Percentiles rank a stretch among this genome's conserved stretches.
phyloP scores from a whole-genome alignment of 2,888 invertebrate genomes.

The Orthosia gothica region DNA sequence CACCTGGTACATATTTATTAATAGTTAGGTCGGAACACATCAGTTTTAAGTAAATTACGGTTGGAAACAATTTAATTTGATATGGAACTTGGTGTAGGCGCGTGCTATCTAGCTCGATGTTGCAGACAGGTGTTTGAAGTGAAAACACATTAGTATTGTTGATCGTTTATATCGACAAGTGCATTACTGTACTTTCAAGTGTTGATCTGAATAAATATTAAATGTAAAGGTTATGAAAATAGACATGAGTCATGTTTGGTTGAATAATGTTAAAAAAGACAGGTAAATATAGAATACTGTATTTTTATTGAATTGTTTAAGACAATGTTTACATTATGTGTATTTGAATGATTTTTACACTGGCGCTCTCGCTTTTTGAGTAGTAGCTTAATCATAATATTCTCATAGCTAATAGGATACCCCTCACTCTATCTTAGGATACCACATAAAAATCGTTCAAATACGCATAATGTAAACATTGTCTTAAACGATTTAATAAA shows the following conservation, averaged over 20 bases:
- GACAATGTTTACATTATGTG: constrained; percentile 32
- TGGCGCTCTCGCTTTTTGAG: constrained; percentile 12
- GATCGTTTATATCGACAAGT: constrained; percentile 36
- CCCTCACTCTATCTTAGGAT: constrained; percentile 9
- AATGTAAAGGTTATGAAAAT: constrained; percentile 15
- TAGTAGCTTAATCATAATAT: constrained; percentile 19
- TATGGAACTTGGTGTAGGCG: constrained; percentile 59
- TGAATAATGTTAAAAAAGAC: too few relatives aligned
- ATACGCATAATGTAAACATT: constrained; percentile 29
- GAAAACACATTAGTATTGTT: constrained; percentile 44
- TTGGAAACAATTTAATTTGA: constrained; percentile 59
- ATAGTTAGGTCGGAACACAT: constrained; percentile 46
- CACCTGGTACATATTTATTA: constrained; percentile 56
- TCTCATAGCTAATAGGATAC: background rate
- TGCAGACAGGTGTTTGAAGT: constrained; percentile 35
- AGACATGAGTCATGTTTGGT: constrained; percentile 1
- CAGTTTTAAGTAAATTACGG: constrained; percentile 53
- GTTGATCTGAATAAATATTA: constrained; percentile 39
- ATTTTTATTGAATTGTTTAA: constrained; percentile 12
- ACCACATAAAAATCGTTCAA: constrained; percentile 39
- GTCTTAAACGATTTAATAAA: constrained; percentile 16
- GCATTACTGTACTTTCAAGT: constrained; percentile 17
- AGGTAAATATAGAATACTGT: constrained; percentile 39
- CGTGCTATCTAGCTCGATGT: constrained; percentile 11
- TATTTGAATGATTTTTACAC: constrained; percentile 43